These are phyloP conservation scores for Arizona elegans DNA, from an alignment of 2,113 vertebrate species.

Conservation along the genomic window DNA sequence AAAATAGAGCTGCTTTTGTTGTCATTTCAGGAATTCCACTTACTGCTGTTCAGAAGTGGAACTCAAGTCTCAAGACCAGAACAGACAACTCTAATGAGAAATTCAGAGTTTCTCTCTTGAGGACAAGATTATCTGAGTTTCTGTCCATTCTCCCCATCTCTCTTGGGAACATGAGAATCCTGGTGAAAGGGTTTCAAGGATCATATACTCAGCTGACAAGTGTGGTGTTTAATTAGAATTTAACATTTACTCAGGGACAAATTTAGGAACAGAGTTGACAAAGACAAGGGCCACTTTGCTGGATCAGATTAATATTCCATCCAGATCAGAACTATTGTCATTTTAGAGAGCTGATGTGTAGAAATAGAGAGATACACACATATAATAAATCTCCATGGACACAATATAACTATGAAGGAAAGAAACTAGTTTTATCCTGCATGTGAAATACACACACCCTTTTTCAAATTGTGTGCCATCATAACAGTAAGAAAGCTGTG, in stretches of 20 bases:
- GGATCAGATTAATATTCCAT: background rate
- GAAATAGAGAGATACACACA: background rate
- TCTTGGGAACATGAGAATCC: background rate
- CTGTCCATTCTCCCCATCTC: background rate
- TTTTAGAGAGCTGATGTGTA: background rate
- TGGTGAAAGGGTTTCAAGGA: background rate
- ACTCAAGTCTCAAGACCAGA: background rate
- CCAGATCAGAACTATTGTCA: background rate
- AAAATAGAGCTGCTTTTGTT: background rate
- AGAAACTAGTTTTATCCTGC: background rate
- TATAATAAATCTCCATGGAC: background rate
- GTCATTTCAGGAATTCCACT: background rate
- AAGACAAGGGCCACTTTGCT: background rate
- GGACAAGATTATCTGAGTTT: background rate
- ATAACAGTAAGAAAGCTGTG: background rate
- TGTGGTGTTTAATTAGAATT: background rate
- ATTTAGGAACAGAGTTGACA: background rate
- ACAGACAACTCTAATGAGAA: slow-evolving; percentile 1
- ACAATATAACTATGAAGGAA: background rate
- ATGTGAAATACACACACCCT: background rate
- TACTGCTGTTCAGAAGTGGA: background rate
- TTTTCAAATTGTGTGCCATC: background rate
- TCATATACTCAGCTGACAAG: background rate
- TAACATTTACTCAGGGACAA: background rate
- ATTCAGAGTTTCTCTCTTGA: background rate